Conservation (phyloP, 2,113 vertebrate species). For the Prochilodus magdalenae region DNA sequence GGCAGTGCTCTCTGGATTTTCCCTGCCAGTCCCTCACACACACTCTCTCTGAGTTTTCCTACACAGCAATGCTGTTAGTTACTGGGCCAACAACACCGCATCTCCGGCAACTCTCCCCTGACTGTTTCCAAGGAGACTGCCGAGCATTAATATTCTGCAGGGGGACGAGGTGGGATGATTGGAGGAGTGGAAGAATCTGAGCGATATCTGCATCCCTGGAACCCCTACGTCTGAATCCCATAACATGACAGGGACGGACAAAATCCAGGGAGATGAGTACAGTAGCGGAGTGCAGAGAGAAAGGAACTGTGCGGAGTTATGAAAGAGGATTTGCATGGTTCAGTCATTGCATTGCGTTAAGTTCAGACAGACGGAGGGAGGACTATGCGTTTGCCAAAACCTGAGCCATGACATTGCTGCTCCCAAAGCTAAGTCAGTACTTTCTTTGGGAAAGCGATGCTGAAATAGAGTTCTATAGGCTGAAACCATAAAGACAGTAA, state of each 20-base stretch:
- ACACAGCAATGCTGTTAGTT: constrained; percentile 14
- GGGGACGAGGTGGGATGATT: constrained; percentile 29
- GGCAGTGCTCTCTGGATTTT: neutral
- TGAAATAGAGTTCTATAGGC: too few species aligned
- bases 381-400: too few species aligned
- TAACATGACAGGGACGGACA: too few species aligned
- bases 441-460: too few species aligned
- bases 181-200: constrained; percentile 22
- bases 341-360: neutral
- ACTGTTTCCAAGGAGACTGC: constrained; percentile 53
- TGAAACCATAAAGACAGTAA: too few species aligned
- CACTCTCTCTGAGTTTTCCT: neutral
- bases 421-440: neutral
- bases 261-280: neutral
- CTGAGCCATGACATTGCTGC: neutral
- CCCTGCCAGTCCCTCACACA: neutral
- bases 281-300: neutral
- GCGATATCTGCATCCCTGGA: neutral
- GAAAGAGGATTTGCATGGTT: neutral
- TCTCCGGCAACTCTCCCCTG: constrained; percentile 33
- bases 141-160: constrained; percentile 34
- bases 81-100: constrained; percentile 27
- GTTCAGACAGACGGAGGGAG: neutral
- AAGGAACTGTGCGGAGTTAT: neutral
- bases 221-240: neutral